Evolutionary conservation across 2,797 vertebrate genomes (phyloP), one percentile per base, ranked within the genome.

Genomic region (Microchirus variegatus): DNA sequence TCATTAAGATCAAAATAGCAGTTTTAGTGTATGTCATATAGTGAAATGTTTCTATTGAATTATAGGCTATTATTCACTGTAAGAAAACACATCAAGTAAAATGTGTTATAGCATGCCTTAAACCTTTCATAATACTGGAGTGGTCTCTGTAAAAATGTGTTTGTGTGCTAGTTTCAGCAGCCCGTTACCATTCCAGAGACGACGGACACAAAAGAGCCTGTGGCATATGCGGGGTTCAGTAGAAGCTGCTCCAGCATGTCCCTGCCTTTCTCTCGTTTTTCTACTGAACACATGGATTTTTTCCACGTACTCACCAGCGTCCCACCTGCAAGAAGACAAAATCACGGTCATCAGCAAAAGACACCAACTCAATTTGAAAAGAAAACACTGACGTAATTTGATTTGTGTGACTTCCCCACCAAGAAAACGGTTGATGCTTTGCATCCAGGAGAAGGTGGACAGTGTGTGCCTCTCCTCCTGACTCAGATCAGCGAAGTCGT

Each of bases 401-500:
- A 47, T n/a, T n/a, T 44, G 12, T 44, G 38, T 12, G 48, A n/a
- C 3, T 7, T 15, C 2, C 84, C 1, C 90, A 97, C 95, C 93
- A 72, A 94, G 82, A 1, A 77, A 0, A 11, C 1, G 61, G 75
- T 95, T 84, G 36, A 76, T 5, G 11, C 18, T 57, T 0, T 9
- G 45, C 81, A 97, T 83, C 84, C 38, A 59, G 41, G 66, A 58
- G 69, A 97, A 57, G 42, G 70, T n/a, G 10, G 64, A 26, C n/a
- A 97, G 61, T 1, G 92, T 60, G 46, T 44, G 75, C 46, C 96
- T 97, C 79, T 97, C 94, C 53, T 89, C 74, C 1, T 31, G 0
- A 48, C 70, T 95, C 71, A 97, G 90, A 71, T 93, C 92, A 2
- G 41, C 45, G 37, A 96, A 94, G 53, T 63, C 53, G 61, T 97